These are phyloP conservation scores for Poeciliopsis turrubarensis DNA, from an alignment of 2,113 vertebrate species.

Conservation along the genomic window DNA sequence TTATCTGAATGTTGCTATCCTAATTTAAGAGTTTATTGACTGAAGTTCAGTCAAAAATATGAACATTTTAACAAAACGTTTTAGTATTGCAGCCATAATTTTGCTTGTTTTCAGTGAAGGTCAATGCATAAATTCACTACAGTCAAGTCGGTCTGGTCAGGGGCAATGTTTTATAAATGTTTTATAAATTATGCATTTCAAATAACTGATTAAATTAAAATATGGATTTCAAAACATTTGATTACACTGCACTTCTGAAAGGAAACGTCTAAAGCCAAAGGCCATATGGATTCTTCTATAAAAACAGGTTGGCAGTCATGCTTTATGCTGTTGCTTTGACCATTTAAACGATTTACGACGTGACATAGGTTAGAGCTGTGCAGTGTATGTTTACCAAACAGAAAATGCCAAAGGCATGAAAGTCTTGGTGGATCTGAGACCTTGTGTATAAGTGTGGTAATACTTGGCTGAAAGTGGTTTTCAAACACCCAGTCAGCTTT, in stretches of 20 bases:
- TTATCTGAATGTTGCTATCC: too few relatives aligned
- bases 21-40: too few relatives aligned
- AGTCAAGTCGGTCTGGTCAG: too few relatives aligned
- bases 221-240: too few relatives aligned
- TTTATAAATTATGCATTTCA: too few relatives aligned
- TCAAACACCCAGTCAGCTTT: constrained; percentile 23
- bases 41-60: too few relatives aligned
- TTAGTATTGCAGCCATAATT: too few relatives aligned
- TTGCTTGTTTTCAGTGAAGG: too few relatives aligned
- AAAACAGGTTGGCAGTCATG: constrained; percentile 20
- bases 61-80: too few relatives aligned
- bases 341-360: constrained; percentile 21
- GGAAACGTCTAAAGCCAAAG: background rate
- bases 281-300: background rate
- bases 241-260: background rate
- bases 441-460: background rate
- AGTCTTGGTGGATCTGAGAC: constrained; percentile 5
- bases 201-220: too few relatives aligned
- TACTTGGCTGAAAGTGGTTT: constrained; percentile 1
- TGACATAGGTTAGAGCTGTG: constrained; percentile 3
- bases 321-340: constrained; percentile 1
- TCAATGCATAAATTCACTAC: too few relatives aligned
- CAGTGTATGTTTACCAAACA: constrained; percentile 13
- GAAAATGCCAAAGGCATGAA: constrained; percentile 6
- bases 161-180: too few relatives aligned